phyloP scores from a whole-genome alignment of 2,797 vertebrate species.

The Pseudochromis fuscus region DNA sequence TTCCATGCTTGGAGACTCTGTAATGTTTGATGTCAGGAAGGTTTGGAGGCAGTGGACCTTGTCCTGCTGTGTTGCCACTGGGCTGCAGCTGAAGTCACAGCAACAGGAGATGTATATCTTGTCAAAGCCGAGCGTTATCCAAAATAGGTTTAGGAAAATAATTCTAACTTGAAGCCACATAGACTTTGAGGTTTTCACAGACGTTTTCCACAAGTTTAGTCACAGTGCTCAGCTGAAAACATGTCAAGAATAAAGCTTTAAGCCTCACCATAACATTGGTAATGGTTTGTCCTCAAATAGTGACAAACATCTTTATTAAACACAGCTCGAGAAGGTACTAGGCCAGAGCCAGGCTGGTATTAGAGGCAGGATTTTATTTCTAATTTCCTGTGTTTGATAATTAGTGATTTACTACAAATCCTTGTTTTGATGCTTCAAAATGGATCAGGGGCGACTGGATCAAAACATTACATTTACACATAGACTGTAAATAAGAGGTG shows the following conservation, averaged over 20 bases:
- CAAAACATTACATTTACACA: too few species aligned
- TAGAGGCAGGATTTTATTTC: too few species aligned
- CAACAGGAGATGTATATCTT: background rate
- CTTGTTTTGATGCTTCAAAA: too few species aligned
- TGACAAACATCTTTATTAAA: too few species aligned
- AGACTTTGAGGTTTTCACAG: background rate
- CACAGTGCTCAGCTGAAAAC: background rate
- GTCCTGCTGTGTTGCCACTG: background rate
- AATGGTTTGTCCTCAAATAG: too few species aligned
- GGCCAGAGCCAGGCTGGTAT: too few species aligned
- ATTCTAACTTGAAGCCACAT: background rate
- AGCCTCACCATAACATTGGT: background rate
- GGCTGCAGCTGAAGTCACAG: background rate
- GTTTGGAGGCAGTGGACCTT: background rate
- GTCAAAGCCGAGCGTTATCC: background rate
- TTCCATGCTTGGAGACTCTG: background rate
- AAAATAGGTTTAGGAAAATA: conserved; percentile 1
- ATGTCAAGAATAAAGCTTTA: background rate
- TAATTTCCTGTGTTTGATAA: too few species aligned
- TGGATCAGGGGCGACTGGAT: too few species aligned
- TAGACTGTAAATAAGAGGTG: too few species aligned
- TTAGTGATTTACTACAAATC: too few species aligned
- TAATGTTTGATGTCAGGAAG: conserved; percentile 1
- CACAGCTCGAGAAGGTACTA: too few species aligned
- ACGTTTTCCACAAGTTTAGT: background rate